Base-by-base conservation (phyloP, 2,888 invertebrate genomes). In the Xestobium rufovillosum region DNA sequence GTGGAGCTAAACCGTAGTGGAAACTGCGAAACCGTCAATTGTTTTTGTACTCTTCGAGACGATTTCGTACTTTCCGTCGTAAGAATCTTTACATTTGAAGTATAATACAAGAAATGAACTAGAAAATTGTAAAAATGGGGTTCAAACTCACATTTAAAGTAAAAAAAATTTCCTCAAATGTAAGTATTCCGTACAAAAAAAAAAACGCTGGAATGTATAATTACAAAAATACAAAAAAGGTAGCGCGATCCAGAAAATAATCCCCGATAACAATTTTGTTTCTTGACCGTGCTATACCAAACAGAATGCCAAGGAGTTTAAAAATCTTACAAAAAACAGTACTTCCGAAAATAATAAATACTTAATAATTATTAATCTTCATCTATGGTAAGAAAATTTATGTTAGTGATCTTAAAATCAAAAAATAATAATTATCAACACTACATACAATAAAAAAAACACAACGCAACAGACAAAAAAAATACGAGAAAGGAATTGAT, bases 171-270 rank as follows among this genome's bases (percentile, higher is more conserved):
- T 43, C 48, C 50, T 48, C 51, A 49, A 53, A 51, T 48, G 50
- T 44, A 50, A 51, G 46, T 43, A 44, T 50, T 48, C 49, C 46
- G n/a, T n/a, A n/a, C n/a, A n/a, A n/a, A n/a, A 39, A 49, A 50
- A 40, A 37, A 35, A 44, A 47, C 49, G 53, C 35, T 61, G 60
- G 60, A 60, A 61, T 61, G 61, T 60, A 59, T 52, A 51, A 49
- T 48, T 47, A 47, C 16, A 37, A 44, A 47, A 50, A 48, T 50
- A 51, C 45, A 45, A n/a, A n/a, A n/a, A n/a, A n/a, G n/a, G n/a
- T n/a, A n/a, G n/a, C n/a, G n/a, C n/a, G n/a, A n/a, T n/a, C n/a
- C n/a, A n/a, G n/a, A n/a, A n/a, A n/a, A n/a, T n/a, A n/a, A n/a
- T n/a, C n/a, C n/a, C n/a, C n/a, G n/a, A n/a, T n/a, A n/a, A n/a